Base-by-base conservation (phyloP, 2,888 invertebrate genomes). In the Timema podura region DNA sequence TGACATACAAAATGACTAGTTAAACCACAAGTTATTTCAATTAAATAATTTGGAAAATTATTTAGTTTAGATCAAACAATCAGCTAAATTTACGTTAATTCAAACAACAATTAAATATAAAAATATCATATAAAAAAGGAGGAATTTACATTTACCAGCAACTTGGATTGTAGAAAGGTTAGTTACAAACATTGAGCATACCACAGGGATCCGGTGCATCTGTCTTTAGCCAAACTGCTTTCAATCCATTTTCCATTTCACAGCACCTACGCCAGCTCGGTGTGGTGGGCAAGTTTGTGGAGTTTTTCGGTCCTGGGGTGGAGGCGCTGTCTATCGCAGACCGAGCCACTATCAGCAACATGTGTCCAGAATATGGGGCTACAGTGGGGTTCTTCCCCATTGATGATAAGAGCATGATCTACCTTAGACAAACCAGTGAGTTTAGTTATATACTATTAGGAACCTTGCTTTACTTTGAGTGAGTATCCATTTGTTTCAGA, bases 281-380 rank as follows among this genome's bases (percentile, higher is more conserved):
- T 54, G 98, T 98, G 8, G 98, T 98, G 68, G 97, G 97, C 5
- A 98, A 98, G 79, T 98, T 99, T 83, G 98, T 99, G 6, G 98
- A 99, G 83, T 99, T 99, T 84, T 99, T 92, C 82, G 98, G 98
- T 0, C 91, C 95, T 0, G 98, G 98, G 5, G 95, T 98, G 5
- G 82, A 88, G 0, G 91, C 92, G 70, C 83, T 99, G 6, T 95
- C 95, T 69, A 95, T 99, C 73, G 98, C 98, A 0, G 98, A 99
- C 83, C 85, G 98, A 64, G 97, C 98, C 0, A 99, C 98, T 0
- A 95, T 99, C 69, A 93, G 96, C 75, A 99, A 99, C 84, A 98
- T 99, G 98, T 97, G 96, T 79, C 98, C 98, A 0, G 95, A 96
- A 81, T 98, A 98, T 80, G 98, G 98, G 0, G 98, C 98, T 15